phyloP scores from a whole-genome alignment of 2,888 invertebrate genomes.

The Himalopsyche tibetana region DNA sequence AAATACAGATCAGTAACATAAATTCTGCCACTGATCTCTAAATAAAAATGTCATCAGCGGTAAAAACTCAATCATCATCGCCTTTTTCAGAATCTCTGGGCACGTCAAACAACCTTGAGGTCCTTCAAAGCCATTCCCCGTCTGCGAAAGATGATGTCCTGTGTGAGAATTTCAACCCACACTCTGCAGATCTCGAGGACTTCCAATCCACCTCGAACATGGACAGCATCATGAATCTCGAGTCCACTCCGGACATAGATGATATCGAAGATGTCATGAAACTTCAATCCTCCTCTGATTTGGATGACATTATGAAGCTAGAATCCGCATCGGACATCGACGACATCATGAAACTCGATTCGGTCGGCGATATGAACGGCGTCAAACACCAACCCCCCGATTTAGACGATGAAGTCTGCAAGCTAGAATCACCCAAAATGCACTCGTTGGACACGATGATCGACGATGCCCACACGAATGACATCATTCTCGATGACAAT shows the following conservation, averaged over 20 bases:
- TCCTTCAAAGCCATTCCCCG: conserved; percentile 1
- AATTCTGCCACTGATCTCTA: no score
- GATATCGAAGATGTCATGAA: conserved; percentile 47
- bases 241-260: conserved; percentile 48
- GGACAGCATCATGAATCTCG: conserved; percentile 46
- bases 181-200: conserved; percentile 28
- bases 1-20: no score
- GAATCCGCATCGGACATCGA: conserved; percentile 39
- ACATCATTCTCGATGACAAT: conserved; percentile 43
- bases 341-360: conserved; percentile 34
- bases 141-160: conserved; percentile 19
- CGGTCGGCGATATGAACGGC: not conserved
- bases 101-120: conserved; percentile 51
- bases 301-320: conserved; percentile 9
- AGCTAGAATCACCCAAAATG: conserved; percentile 37
- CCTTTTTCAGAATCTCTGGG: conserved; percentile 52
- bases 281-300: conserved; percentile 17
- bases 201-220: conserved; percentile 44
- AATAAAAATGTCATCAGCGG: no score
- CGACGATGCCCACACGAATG: conserved; percentile 18
- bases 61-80: not conserved
- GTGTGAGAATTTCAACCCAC: not conserved
- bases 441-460: conserved; percentile 46
- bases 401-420: not conserved
- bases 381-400: not conserved